These are phyloP conservation scores for Phortica okadai DNA, from an alignment of 2,888 invertebrate species.

Conservation along the genomic window DNA sequence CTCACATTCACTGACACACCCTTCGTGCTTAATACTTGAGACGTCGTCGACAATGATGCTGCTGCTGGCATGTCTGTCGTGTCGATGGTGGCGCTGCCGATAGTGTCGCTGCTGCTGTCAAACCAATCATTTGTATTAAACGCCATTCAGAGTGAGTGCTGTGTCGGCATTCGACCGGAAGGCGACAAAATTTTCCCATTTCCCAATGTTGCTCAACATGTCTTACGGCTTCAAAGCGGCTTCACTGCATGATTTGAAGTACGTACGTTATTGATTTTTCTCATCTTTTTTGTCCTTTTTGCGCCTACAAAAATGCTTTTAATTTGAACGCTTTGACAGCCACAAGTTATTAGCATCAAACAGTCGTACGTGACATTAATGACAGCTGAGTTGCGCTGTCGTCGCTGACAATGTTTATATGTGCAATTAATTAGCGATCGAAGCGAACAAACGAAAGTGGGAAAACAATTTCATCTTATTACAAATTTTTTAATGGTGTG, in stretches of 20 bases:
- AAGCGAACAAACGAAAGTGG: neutral
- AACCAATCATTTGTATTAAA: conserved; percentile 56
- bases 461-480: neutral
- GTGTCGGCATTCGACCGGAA: neutral
- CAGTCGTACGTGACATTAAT: conserved; percentile 48
- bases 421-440: neutral
- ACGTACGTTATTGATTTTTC: neutral
- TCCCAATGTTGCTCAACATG: conserved; percentile 47
- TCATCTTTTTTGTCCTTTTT: neutral
- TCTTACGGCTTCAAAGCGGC: neutral
- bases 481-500: neutral
- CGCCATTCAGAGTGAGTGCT: neutral
- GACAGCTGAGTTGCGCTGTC: conserved; percentile 43
- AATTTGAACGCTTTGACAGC: conserved; percentile 41
- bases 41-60: neutral
- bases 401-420: conserved; percentile 16
- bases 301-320: conserved; percentile 14
- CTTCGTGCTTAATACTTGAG: neutral
- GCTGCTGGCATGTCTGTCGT: neutral
- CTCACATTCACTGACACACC: neutral
- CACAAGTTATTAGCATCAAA: conserved; percentile 61
- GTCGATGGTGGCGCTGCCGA: no score
- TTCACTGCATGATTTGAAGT: neutral
- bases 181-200: neutral
- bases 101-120: conserved; percentile 44